Conservation (phyloP, 2,888 invertebrate species). For the Eupithecia pulchellata region DNA sequence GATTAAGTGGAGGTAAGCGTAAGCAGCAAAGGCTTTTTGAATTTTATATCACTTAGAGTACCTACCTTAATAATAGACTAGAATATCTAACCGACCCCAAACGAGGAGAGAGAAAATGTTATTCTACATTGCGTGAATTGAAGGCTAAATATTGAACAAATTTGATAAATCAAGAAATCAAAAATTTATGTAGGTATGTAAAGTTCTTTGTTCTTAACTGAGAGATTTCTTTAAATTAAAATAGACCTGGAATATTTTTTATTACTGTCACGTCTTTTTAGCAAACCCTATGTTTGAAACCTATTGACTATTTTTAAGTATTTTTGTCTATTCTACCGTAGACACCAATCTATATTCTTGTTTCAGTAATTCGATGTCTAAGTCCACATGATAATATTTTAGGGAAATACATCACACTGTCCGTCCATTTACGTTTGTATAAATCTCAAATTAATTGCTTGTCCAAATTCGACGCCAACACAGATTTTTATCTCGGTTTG, state of each 20-base stretch:
- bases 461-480: slow-evolving; percentile 41
- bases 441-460: slow-evolving; percentile 24
- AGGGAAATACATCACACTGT: background rate
- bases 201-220: background rate
- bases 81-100: too few relatives aligned
- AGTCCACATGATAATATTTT: background rate
- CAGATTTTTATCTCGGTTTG: slow-evolving; percentile 36
- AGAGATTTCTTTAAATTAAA: background rate
- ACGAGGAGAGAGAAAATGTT: background rate
- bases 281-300: too few relatives aligned
- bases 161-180: background rate
- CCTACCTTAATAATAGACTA: too few relatives aligned
- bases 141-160: background rate
- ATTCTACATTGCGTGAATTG: too few relatives aligned
- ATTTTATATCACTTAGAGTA: slow-evolving; percentile 1
- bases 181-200: too few relatives aligned
- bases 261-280: background rate
- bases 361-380: too few relatives aligned
- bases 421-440: slow-evolving; percentile 4
- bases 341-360: too few relatives aligned
- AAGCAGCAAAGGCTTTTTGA: slow-evolving; percentile 4
- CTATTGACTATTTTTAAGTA: too few relatives aligned
- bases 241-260: background rate
- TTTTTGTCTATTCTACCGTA: too few relatives aligned
- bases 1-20: slow-evolving; percentile 11